Evolutionary conservation across 2,113 vertebrate species (phyloP), one percentile per base, ranked within the genome.

Genomic region (Morone saxatilis): DNA sequence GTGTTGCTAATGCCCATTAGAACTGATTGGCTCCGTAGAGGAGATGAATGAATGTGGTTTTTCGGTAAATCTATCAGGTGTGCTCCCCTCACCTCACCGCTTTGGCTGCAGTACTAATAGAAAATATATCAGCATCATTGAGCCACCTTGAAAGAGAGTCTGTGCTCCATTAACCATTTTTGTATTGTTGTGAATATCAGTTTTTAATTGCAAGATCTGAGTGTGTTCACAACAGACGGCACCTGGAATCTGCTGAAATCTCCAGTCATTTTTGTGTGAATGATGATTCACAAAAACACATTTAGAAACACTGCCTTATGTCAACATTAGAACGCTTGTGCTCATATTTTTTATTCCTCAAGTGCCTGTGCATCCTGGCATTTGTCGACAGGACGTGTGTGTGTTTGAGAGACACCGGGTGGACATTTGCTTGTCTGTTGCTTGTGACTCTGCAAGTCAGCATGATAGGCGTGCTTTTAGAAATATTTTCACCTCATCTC

Each of bases 21-120:
- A 88, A 62, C 45, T 54, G 81, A 85, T 80, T 63, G 76, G 79
- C 81, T 82, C 45, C 78, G 22, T 10, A 25, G 78, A 51, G 11
- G 66, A 76, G 79, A 81, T 61, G 79, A 89, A 84, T 71, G 78
- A 84, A 61, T 5, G 16, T 31, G 47, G 36, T 17, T 22, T 45
- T 36, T 51, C 65, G 51, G 41, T 71, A 51, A 62, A 74, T 81
- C 81, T 60, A 63, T 85, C 72, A 47, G 45, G 40, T 66, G 72
- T 12, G 22, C 73, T 72, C 43, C 48, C 74, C 70, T 80, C 70
- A 4, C 25, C 2, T 76, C 38, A 10, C 43, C 9, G 51, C 48
- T 54, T 31, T 36, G 38, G 51, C 62, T 78, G 71, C 16, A 20
- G 51, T 41, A 56, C 74, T 77, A 60, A 80, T 80, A 56, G 78